A percentile compares a stretch with the other conserved stretches of the same genome.
These are phyloP conservation scores for Epsilonema sp. DNA, from an alignment of 2,888 invertebrate species.

Conservation along the genomic window DNA sequence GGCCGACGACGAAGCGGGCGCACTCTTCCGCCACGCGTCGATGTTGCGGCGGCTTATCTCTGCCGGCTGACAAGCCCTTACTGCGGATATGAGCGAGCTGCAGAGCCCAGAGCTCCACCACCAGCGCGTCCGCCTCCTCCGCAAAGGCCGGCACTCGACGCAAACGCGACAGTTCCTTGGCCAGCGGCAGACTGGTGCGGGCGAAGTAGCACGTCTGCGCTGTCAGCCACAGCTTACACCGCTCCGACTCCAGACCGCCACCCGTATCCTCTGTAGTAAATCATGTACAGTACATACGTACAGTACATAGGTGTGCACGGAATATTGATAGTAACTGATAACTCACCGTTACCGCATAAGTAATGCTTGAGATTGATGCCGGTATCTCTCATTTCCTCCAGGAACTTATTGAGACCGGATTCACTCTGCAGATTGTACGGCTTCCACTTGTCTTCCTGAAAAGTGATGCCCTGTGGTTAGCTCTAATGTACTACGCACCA, in stretches of 20 bases:
- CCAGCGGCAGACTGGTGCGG: constrained; percentile 5
- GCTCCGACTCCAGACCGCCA: no score
- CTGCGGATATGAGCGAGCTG: not conserved
- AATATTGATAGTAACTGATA: no score
- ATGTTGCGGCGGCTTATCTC: no score
- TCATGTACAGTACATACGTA: not conserved
- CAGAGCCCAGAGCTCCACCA: not conserved
- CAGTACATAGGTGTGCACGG: not conserved
- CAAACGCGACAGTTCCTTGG: not conserved
- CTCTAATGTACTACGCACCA: no score
- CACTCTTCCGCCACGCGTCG: not conserved
- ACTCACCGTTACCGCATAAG: constrained; percentile 41
- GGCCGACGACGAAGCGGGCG: not conserved
- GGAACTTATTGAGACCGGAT: constrained; percentile 46
- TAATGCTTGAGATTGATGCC: constrained; percentile 48
- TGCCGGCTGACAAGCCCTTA: no score
- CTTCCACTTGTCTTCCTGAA: constrained; percentile 61
- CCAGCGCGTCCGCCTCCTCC: not conserved
- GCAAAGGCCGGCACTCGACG: not conserved
- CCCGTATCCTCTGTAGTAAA: constrained; percentile 30
- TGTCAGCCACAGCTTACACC: constrained; percentile 6
- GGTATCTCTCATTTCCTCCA: constrained; percentile 48
- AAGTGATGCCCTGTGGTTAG: not conserved
- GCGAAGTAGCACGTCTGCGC: constrained; percentile 3
- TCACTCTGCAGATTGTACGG: constrained; percentile 55